Evolutionary conservation across 2,113 vertebrate genomes (phyloP), one percentile per base, ranked within the genome.

Genomic region (Meleagris gallopavo): DNA sequence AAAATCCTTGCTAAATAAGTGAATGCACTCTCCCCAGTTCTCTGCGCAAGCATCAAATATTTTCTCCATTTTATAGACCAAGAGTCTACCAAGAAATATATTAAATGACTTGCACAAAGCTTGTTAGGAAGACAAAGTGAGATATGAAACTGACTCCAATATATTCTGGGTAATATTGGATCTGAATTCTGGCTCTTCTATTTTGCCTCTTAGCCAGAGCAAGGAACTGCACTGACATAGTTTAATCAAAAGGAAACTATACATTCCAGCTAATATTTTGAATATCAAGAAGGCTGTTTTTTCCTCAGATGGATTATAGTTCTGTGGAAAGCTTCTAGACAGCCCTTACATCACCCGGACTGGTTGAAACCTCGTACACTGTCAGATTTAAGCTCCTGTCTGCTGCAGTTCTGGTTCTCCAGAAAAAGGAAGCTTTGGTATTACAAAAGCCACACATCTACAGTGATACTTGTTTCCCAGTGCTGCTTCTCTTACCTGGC

Each of bases 161-260:
- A 62, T 62, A 82, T 52, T 94, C 62, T 79, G 71, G 62, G 60
- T 76, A 55, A 91, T 54, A 66, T 27, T 74, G 76, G 58, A 89
- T 79, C 83, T 45, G 54, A 82, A 76, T 85, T 82, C 54, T 85
- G 78, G 58, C 54, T 54, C 79, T 94, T 48, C 40, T 66, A 3
- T 24, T n/a, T 79, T 82, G n/a, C 40, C 27, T 85, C 13, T 60
- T 48, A 64, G 54, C 58, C 82, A 91, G 66, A 82, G n/a, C 52
- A 89, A 84, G 54, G 62, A 87, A 76, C 43, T 40, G 29, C 54
- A 61, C 34, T 25, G 24, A 64, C 29, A 90, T 6, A 70, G n/a
- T 64, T 88, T 70, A 86, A 83, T 19, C 76, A 80, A 83, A 85
- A 65, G 48, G 65, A 79, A 43, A 52, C 9, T 8, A 34, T 4